Evolutionary conservation across 2,797 vertebrate genomes (phyloP).

Genomic region (Tachyglossus aculeatus): DNA sequence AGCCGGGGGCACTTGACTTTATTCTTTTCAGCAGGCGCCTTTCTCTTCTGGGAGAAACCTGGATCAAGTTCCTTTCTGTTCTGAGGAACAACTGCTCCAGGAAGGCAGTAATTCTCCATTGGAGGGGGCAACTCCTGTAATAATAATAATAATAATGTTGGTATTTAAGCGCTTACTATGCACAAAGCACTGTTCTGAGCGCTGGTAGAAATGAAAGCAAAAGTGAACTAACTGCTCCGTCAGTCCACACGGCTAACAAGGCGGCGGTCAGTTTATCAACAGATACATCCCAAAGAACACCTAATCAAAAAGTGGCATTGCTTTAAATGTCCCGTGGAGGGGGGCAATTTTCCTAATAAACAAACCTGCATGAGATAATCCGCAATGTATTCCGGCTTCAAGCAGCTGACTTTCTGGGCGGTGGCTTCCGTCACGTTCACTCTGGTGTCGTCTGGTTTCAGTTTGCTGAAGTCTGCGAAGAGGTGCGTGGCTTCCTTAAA

Average conservation of each 20-base stretch:
- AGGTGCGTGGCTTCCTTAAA: conserved; percentile 89
- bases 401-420: conserved; percentile 83
- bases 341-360: neutral
- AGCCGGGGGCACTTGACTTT: conserved; percentile 81
- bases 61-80: conserved; percentile 58
- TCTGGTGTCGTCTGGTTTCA: conserved; percentile 84
- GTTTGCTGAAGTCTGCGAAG: conserved; percentile 90
- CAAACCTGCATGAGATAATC: conserved; percentile 95
- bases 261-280: too few species aligned
- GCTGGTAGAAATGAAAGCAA: too few species aligned
- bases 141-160: too few species aligned
- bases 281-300: neutral
- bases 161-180: too few species aligned
- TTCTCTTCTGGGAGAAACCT: conserved; percentile 86
- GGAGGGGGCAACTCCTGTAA: conserved; percentile 86
- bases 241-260: neutral
- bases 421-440: conserved; percentile 82
- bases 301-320: neutral
- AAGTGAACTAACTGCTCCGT: neutral
- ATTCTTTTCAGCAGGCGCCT: conserved; percentile 76
- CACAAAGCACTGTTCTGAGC: too few species aligned
- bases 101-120: conserved; percentile 81
- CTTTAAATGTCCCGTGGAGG: neutral
- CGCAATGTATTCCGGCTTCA: conserved; percentile 95
- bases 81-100: conserved; percentile 66